These are phyloP conservation scores for Acanthacorydalis orientalis DNA, from an alignment of 2,888 invertebrate genomes.

Conservation along the genomic window DNA sequence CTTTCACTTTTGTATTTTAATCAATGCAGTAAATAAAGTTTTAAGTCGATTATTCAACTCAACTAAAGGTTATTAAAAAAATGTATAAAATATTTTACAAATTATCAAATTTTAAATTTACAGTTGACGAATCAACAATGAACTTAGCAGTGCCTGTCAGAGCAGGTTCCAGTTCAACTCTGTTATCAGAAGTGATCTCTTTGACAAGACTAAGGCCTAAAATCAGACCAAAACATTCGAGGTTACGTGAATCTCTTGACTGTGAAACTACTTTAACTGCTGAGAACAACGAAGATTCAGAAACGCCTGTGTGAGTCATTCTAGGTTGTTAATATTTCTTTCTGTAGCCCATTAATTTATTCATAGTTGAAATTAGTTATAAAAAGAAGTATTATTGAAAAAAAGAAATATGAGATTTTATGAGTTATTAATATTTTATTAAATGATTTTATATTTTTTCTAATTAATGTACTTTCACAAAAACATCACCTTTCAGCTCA, in stretches of 20 bases:
- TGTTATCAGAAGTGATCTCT: conserved; percentile 67
- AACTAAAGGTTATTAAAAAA: too few relatives aligned
- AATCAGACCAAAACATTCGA: conserved; percentile 31
- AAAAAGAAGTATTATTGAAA: too few relatives aligned
- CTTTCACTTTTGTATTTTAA: background rate
- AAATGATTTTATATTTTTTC: too few relatives aligned
- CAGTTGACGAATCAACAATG: conserved; percentile 16
- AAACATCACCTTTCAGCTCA: too few relatives aligned
- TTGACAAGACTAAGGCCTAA: conserved; percentile 37
- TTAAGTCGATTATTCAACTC: too few relatives aligned
- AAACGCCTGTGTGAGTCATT: conserved; percentile 10
- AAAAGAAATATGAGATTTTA: too few relatives aligned
- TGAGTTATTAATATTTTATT: too few relatives aligned
- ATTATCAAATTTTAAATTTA: too few relatives aligned
- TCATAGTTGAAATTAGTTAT: too few relatives aligned
- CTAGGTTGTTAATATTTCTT: background rate
- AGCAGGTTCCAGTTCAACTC: conserved; percentile 56
- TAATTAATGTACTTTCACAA: too few relatives aligned
- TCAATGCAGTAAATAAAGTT: background rate
- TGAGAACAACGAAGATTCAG: conserved; percentile 18
- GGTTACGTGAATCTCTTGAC: conserved; percentile 43
- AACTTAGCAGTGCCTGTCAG: conserved; percentile 32
- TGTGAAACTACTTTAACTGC: conserved; percentile 23
- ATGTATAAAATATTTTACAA: too few relatives aligned
- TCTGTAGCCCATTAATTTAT: background rate